These are phyloP conservation scores for Thamnophis elegans DNA, from an alignment of 2,797 vertebrate genomes.

Conservation along the genomic window DNA sequence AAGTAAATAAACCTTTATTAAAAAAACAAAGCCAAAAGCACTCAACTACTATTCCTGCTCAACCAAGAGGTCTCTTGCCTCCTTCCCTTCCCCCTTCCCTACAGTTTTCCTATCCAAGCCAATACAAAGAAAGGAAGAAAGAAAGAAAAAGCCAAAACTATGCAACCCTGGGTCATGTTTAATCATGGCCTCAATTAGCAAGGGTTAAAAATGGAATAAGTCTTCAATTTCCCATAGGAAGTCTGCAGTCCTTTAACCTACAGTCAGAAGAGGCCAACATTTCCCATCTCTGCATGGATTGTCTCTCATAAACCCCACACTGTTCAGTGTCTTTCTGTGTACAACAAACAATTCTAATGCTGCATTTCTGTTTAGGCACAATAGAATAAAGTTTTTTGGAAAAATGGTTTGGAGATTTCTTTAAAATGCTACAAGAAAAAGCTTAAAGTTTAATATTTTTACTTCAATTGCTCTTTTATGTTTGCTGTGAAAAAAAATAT, in stretches of 20 bases:
- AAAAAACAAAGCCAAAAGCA: slow-evolving; percentile 59
- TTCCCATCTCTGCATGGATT: slow-evolving; percentile 7
- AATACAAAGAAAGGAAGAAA: slow-evolving; percentile 42
- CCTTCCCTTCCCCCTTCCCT: slow-evolving; percentile 37
- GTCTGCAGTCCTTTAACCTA: slow-evolving; percentile 44
- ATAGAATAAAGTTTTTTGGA: neutral
- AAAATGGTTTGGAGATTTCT: neutral
- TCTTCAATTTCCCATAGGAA: slow-evolving; percentile 73
- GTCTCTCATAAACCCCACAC: slow-evolving; percentile 5
- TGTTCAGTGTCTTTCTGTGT: neutral
- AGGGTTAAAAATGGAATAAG: slow-evolving; percentile 73
- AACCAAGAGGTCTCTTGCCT: slow-evolving; percentile 22
- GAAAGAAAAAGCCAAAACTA: slow-evolving; percentile 61
- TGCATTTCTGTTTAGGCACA: neutral
- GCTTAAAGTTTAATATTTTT: neutral
- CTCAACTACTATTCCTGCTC: slow-evolving; percentile 48
- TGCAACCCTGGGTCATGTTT: slow-evolving; percentile 70
- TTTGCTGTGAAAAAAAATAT: neutral
- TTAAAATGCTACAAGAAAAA: neutral
- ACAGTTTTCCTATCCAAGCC: slow-evolving; percentile 44
- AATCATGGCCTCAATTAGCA: slow-evolving; percentile 69
- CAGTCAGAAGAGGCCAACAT: slow-evolving; percentile 49
- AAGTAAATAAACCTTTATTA: neutral
- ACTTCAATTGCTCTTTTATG: neutral
- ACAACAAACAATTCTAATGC: neutral